A percentile compares a stretch with the other conserved stretches of the same genome.
These are phyloP conservation scores for Drosophila aldrichi DNA, from an alignment of 2,888 invertebrate genomes.

Conservation along the genomic window DNA sequence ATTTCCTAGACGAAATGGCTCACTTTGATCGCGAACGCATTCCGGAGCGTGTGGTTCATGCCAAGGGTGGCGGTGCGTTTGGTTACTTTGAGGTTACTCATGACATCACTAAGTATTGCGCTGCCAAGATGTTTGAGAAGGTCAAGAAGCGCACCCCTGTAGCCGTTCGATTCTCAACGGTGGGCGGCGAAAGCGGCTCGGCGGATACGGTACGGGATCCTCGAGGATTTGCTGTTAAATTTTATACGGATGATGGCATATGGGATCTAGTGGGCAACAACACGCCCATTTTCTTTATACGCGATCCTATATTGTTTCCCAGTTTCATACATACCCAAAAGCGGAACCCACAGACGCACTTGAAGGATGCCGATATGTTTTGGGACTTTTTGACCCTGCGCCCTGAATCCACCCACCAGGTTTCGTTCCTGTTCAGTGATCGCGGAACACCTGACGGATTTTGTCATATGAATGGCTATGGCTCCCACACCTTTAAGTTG, in stretches of 20 bases:
- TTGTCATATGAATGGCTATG: slow-evolving; percentile 98
- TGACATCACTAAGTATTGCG: slow-evolving; percentile 92
- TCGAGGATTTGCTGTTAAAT: slow-evolving; percentile 96
- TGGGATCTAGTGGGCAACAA: slow-evolving; percentile 98
- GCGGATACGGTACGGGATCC: slow-evolving; percentile 97
- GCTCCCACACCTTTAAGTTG: slow-evolving; percentile 96
- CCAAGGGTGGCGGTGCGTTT: slow-evolving; percentile 97
- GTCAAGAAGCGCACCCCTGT: slow-evolving; percentile 93
- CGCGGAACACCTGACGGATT: slow-evolving; percentile 97
- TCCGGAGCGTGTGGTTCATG: slow-evolving; percentile 97
- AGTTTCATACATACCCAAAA: slow-evolving; percentile 99
- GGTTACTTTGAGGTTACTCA: slow-evolving; percentile 95
- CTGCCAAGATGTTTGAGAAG: slow-evolving; percentile 91
- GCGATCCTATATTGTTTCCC: slow-evolving; percentile 96
- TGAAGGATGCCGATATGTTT: slow-evolving; percentile 97
- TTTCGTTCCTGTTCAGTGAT: slow-evolving; percentile 94
- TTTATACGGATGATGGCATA: slow-evolving; percentile 96
- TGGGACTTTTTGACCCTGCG: slow-evolving; percentile 97
- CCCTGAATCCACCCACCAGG: slow-evolving; percentile 94
- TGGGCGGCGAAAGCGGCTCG: slow-evolving; percentile 95
- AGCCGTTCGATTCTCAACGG: slow-evolving; percentile 93
- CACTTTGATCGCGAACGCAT: slow-evolving; percentile 97
- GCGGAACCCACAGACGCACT: slow-evolving; percentile 95
- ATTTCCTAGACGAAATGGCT: slow-evolving; percentile 92
- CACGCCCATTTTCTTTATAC: slow-evolving; percentile 96